Evolutionary conservation across 2,888 invertebrate genomes (phyloP), one percentile per base, ranked within the genome.

Genomic region (Megamerina dolium): DNA sequence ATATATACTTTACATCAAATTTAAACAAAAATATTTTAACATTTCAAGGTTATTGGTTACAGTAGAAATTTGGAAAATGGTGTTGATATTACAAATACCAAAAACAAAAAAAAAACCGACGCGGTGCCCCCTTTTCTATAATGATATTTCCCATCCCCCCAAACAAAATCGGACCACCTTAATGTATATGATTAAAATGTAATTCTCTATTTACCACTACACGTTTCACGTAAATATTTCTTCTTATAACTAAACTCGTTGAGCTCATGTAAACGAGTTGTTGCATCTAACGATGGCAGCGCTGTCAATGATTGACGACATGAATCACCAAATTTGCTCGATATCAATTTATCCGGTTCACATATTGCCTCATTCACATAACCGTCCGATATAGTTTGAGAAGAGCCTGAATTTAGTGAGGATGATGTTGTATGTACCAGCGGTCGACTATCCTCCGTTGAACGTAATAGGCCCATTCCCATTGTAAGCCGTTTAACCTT

Each of bases 291-390:
- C 19, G 63, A 57, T 45, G 69, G 67, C 42, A 70, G 56, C n/a
- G 70, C 69, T 13, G 69, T 70, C 20, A 72, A 51, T 35, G 72
- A 71, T 57, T 72, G 70, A 14, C 70, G 62, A 45, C 71, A 72
- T 16, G 72, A 72, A 53, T 72, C 72, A 26, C 72, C 71, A 47
- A 71, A 72, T 48, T 71, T 71, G 54, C 63, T 71, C 16, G 69
- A 68, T 43, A 72, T 69, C 50, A 71, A 57, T 56, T 71, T 70
- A 53, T 80, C 80, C 29, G 76, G 74, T 58, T 86, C 86, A 47
- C 83, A 79, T 56, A 79, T 81, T 29, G 83, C 84, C 70, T 87
- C 87, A 73, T 87, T 87, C 58, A 87, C 83, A 74, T 87, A 87
- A 38, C 84, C 85, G 38, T 83, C 85, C 52, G 83, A 85, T 51